phyloP scores from a whole-genome alignment of 2,888 invertebrate genomes.

The Drosophila sordidula region DNA sequence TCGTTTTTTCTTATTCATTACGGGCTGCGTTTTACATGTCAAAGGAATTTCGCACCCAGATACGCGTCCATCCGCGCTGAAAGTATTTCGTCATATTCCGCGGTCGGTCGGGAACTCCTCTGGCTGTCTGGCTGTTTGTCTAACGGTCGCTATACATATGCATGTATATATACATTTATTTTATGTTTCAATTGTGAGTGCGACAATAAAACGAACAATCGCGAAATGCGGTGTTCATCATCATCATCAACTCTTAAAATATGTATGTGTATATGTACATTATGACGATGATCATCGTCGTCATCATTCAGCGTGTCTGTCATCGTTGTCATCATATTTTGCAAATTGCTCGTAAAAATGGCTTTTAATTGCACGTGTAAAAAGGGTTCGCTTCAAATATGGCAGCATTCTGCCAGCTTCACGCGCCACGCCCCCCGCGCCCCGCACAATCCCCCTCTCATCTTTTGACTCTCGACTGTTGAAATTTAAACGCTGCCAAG shows the following conservation, averaged over 20 bases:
- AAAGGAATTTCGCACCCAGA: conserved; percentile 56
- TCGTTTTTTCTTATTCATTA: conserved; percentile 36
- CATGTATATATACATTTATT: conserved; percentile 9
- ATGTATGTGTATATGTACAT: not conserved
- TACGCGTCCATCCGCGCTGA: conserved; percentile 40
- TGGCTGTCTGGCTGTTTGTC: not conserved
- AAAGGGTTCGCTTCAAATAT: conserved; percentile 62
- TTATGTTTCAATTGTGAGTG: conserved; percentile 51
- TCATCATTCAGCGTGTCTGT: conserved; percentile 37
- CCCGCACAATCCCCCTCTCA: conserved; percentile 9
- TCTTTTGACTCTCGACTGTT: conserved; percentile 36
- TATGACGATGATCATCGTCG: conserved; percentile 25
- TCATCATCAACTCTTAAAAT: conserved; percentile 2
- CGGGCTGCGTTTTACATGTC: conserved; percentile 68
- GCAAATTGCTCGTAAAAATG: conserved; percentile 76
- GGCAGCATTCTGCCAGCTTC: conserved; percentile 38
- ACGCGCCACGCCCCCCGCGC: not conserved
- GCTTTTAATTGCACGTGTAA: conserved; percentile 75
- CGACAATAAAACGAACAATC: conserved; percentile 61
- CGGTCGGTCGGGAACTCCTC: not conserved
- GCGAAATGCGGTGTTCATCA: conserved; percentile 28
- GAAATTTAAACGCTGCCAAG: conserved; percentile 62
- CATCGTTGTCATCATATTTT: conserved; percentile 66
- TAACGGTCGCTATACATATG: not conserved
- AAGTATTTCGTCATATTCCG: conserved; percentile 37